Evolutionary conservation across 1,140 invertebrate species (phyloP), one percentile per base, ranked within the genome.

Genomic region (Drosophila eugracilis): DNA sequence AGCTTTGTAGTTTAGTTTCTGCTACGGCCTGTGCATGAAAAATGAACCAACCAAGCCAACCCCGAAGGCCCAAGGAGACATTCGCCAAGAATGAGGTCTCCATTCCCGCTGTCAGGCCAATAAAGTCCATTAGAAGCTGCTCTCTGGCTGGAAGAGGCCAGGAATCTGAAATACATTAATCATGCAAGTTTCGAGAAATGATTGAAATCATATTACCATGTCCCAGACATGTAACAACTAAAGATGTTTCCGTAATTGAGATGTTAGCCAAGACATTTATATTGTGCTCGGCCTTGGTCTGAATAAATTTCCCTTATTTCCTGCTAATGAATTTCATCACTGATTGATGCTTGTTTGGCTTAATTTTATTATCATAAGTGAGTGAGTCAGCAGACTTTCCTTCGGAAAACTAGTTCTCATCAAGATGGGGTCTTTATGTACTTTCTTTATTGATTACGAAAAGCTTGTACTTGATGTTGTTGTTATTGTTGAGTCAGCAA

Each of bases 181-280:
- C 80, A 85, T 86, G 72, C 73, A 74, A 78, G 72, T 80, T 86
- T 65, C 66, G 30, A 65, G 42, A 48, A 77, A 80, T 85, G 76
- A 86, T 86, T 85, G 81, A 77, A 86, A 69, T 80, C 66, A 76
- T 59, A 80, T 73, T 66, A 67, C 52, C 52, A 52, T 41, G 65
- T 44, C 22, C 10, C 22, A 67, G 65, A 28, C 65, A 69, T 69
- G 62, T 67, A 34, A 53, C 48, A 44, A 44, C 47, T 34, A 53
- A 67, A 53, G 60, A 67, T 67, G 65, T 34, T 53, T 44, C 62
- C 50, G 37, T 67, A 67, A 69, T 69, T 67, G 65, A 69, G 65
- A 67, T 69, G 47, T 44, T 69, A 15, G 45, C 22, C 36, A 41
- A 47, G 63, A 22, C 60, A 41, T 63, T 66, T 63, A 26, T 34